These are phyloP conservation scores for Desmodus rotundus DNA, from an alignment of 2,113 vertebrate species.

Conservation along the genomic window DNA sequence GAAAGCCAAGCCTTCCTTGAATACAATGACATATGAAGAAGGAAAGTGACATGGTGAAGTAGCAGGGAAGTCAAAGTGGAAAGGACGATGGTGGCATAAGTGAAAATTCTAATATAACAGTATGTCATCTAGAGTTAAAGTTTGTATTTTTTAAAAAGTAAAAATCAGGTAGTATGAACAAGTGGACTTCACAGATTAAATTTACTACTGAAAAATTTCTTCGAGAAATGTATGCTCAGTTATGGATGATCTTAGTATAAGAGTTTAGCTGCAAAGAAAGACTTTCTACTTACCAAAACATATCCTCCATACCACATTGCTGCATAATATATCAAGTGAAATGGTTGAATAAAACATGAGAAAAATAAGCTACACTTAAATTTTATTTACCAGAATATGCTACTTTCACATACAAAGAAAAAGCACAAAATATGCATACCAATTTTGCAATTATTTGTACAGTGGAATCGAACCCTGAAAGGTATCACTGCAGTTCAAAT, in stretches of 20 bases:
- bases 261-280: not conserved
- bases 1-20: not conserved
- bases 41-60: not conserved
- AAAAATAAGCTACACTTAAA: conserved; percentile 13
- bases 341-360: not conserved
- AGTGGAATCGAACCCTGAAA: not conserved
- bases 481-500: not conserved
- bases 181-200: not conserved
- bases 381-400: not conserved
- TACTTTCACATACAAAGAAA: not conserved
- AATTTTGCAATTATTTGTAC: not conserved
- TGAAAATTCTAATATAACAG: not conserved
- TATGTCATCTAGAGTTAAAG: not conserved
- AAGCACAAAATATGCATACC: not conserved
- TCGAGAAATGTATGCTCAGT: not conserved
- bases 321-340: conserved; percentile 22
- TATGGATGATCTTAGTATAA: not conserved
- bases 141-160: not conserved
- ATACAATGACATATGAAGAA: not conserved
- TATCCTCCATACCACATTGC: not conserved
- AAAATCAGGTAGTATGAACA: not conserved
- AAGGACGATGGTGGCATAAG: not conserved
- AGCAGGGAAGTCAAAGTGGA: not conserved
- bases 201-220: not conserved
- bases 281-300: conserved; percentile 35